Percentiles rank a stretch among this genome's conserved stretches.
phyloP scores from a whole-genome alignment of 2,113 vertebrate genomes.

The Chascanopsetta lugubris region DNA sequence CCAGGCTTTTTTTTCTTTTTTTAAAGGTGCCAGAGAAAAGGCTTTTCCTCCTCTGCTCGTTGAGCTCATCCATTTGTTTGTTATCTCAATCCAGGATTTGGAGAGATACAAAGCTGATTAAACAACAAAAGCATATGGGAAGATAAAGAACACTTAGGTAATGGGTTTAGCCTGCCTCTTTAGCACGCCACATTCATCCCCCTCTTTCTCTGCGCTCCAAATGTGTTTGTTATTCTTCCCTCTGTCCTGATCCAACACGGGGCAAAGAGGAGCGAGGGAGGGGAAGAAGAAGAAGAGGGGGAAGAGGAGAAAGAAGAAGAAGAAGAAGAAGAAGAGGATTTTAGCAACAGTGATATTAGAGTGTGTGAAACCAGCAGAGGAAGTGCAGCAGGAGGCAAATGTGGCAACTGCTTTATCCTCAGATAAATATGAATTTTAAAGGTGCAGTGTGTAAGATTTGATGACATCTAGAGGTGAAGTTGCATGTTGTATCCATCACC shows the following conservation, averaged over 20 bases:
- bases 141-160: constrained; percentile 87
- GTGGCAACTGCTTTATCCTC: neutral
- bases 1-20: constrained; percentile 20
- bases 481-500: no score
- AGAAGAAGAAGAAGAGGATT: constrained; percentile 11
- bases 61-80: constrained; percentile 85
- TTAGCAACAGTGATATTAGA: constrained; percentile 42
- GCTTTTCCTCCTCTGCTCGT: constrained; percentile 72
- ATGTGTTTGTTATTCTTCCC: constrained; percentile 81
- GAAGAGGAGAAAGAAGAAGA: constrained; percentile 10
- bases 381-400: constrained; percentile 36
- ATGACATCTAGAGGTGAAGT: no score
- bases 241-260: constrained; percentile 72
- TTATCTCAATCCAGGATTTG: constrained; percentile 89
- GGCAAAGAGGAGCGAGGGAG: constrained; percentile 58
- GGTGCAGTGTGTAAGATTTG: neutral
- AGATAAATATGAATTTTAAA: neutral
- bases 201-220: constrained; percentile 76
- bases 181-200: constrained; percentile 79
- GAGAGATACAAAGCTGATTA: constrained; percentile 91
- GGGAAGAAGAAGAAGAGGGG: constrained; percentile 28
- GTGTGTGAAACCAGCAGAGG: constrained; percentile 33
- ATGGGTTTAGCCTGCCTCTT: constrained; percentile 84
- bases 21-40: constrained; percentile 70
- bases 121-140: constrained; percentile 84